Conservation (phyloP, 1,140 invertebrate genomes). For the Pygmarrhopalites habei region DNA sequence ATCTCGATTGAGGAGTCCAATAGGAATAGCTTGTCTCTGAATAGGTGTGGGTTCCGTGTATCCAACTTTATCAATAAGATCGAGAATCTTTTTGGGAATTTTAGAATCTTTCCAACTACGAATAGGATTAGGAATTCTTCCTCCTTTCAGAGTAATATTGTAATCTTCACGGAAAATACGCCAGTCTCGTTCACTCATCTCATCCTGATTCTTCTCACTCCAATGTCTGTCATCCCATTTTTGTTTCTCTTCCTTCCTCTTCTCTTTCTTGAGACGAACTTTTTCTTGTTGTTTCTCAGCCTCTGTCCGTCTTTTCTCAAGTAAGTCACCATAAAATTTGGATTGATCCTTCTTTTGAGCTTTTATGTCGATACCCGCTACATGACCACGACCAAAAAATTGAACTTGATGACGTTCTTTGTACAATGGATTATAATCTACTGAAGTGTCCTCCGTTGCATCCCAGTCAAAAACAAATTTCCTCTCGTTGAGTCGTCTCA, state of each 20-base stretch:
- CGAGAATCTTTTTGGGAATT: constrained; percentile 84
- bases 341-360: constrained; percentile 95
- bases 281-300: constrained; percentile 97
- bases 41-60: constrained; percentile 99
- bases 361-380: constrained; percentile 96
- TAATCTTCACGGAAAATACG: constrained; percentile 99
- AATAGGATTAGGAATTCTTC: constrained; percentile 92
- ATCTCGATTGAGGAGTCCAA: constrained; percentile 92
- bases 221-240: constrained; percentile 99
- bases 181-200: constrained; percentile 99
- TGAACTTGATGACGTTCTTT: constrained; percentile 64
- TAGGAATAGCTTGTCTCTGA: constrained; percentile 97
- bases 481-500: constrained; percentile 87
- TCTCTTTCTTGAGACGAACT: constrained; percentile 84
- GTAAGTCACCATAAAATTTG: constrained; percentile 93
- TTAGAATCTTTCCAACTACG: constrained; percentile 89
- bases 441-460: constrained; percentile 93
- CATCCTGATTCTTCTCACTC: constrained; percentile 85
- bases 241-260: constrained; percentile 94
- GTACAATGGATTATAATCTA: constrained; percentile 95
- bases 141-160: constrained; percentile 97
- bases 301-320: constrained; percentile 91
- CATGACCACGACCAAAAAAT: constrained; percentile 94
- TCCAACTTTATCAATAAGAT: constrained; percentile 91
- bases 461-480: constrained; percentile 99